Conservation (phyloP, 2,888 invertebrate species). For the Limnephilus marmoratus region DNA sequence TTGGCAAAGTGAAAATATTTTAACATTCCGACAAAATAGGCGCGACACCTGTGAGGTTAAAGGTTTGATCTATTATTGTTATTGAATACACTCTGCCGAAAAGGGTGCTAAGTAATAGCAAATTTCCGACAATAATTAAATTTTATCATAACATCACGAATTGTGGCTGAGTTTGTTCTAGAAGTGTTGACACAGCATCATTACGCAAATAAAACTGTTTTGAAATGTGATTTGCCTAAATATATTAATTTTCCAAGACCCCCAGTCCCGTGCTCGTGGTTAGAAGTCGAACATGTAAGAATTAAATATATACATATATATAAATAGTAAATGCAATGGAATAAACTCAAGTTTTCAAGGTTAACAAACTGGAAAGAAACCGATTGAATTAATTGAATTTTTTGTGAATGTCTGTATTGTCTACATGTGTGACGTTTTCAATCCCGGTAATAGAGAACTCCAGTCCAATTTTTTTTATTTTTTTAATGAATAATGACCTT, state of each 20-base stretch:
- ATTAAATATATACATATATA: not conserved
- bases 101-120: not conserved
- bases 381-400: too few relatives aligned
- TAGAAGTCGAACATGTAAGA: not conserved
- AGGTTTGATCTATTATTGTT: not conserved
- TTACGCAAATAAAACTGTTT: not conserved
- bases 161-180: not conserved
- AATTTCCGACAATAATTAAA: not conserved
- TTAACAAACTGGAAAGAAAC: too few relatives aligned
- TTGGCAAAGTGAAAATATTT: too few relatives aligned
- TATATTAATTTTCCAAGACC: not conserved
- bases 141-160: not conserved
- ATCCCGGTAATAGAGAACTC: too few relatives aligned
- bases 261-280: not conserved
- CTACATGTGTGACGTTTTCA: too few relatives aligned
- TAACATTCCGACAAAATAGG: too few relatives aligned
- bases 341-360: too few relatives aligned
- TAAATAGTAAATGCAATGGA: too few relatives aligned
- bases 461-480: too few relatives aligned
- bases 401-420: too few relatives aligned
- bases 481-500: too few relatives aligned
- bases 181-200: not conserved
- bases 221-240: not conserved
- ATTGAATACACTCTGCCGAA: not conserved
- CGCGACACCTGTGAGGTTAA: not conserved